phyloP scores from a whole-genome alignment of 2,888 invertebrate species.

The Tachina grossa region DNA sequence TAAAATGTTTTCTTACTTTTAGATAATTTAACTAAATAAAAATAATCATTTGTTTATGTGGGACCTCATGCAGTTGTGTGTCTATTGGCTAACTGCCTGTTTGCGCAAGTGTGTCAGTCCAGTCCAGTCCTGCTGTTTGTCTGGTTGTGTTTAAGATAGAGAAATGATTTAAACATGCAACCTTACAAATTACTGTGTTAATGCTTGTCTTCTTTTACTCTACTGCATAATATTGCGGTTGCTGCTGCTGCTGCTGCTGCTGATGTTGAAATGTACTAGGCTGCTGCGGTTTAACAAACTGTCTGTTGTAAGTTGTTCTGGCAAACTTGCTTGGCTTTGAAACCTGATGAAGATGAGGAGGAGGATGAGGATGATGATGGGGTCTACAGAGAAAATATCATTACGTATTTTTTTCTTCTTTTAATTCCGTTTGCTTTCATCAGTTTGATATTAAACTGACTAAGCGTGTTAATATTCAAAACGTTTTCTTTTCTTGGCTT shows the following conservation, averaged over 20 bases:
- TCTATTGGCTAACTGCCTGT: not conserved
- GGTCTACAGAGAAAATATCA: constrained; percentile 36
- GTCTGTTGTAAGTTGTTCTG: not conserved
- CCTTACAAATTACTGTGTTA: constrained; percentile 62
- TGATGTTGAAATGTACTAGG: constrained; percentile 12
- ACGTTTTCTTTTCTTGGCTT: not conserved
- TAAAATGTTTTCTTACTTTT: constrained; percentile 23
- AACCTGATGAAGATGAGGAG: constrained; percentile 15
- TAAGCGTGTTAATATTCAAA: constrained; percentile 44
- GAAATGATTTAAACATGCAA: constrained; percentile 62
- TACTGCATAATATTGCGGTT: constrained; percentile 36
- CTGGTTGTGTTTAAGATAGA: constrained; percentile 42
- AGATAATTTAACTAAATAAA: constrained; percentile 45
- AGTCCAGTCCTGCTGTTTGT: no score
- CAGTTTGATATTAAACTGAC: constrained; percentile 42
- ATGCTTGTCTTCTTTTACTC: constrained; percentile 31
- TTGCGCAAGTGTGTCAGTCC: constrained; percentile 14
- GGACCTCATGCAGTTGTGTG: not conserved
- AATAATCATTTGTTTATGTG: constrained; percentile 44
- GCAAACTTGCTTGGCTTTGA: constrained; percentile 3
- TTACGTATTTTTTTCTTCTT: not conserved
- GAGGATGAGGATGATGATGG: constrained; percentile 1
- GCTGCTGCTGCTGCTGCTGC: constrained; percentile 3
- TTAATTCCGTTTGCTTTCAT: constrained; percentile 27
- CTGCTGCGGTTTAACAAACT: constrained; percentile 32